Evolutionary conservation across 2,113 vertebrate genomes (phyloP).

Genomic region (Heterocephalus glaber): DNA sequence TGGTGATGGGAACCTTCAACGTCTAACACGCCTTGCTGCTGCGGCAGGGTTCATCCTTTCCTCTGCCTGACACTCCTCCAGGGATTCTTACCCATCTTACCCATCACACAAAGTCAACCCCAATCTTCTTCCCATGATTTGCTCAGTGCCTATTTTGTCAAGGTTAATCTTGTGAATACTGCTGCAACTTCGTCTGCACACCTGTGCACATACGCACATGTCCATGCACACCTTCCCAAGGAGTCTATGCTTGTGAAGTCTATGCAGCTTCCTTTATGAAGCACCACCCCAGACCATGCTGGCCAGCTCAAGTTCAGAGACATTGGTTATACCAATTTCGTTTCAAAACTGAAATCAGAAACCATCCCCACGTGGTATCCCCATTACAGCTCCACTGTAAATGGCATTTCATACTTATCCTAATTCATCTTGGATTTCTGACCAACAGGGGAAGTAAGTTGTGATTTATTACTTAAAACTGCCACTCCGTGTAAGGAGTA

Average conservation of each 20-base stretch:
- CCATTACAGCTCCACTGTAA: not conserved
- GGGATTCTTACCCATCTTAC: not conserved
- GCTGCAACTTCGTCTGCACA: not conserved
- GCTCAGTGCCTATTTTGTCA: not conserved
- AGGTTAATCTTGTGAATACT: not conserved
- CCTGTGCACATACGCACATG: not conserved
- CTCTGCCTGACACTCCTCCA: not conserved
- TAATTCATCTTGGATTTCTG: slow-evolving; percentile 13
- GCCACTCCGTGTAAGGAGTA: not conserved
- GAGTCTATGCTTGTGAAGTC: not conserved
- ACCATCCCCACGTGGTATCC: slow-evolving; percentile 25
- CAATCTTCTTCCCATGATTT: not conserved
- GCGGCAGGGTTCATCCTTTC: not conserved
- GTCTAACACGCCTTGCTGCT: not conserved
- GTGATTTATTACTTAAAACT: slow-evolving; percentile 51
- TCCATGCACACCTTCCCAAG: not conserved
- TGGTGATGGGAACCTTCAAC: not conserved
- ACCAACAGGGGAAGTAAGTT: not conserved
- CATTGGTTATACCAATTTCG: slow-evolving; percentile 17
- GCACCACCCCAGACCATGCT: not conserved
- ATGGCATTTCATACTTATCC: slow-evolving; percentile 3
- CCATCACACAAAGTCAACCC: not conserved
- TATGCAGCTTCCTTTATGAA: not conserved
- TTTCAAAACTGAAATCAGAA: slow-evolving; percentile 37
- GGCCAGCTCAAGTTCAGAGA: slow-evolving; percentile 25